These are phyloP conservation scores for Drosophila erecta DNA, from an alignment of 1,140 invertebrate genomes.

Conservation along the genomic window DNA sequence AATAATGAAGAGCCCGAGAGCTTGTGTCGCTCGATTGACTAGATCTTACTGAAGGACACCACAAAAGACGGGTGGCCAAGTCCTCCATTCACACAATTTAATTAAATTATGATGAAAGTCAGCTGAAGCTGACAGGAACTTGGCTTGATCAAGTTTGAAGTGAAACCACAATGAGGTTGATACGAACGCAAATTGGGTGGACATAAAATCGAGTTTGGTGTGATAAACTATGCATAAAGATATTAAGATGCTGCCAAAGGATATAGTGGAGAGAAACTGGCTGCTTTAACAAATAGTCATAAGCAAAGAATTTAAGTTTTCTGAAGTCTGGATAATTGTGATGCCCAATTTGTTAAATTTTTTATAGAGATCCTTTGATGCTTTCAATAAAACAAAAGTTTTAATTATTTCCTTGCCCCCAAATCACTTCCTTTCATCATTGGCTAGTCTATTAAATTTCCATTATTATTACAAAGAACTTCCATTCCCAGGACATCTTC, in stretches of 20 bases:
- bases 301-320: not conserved
- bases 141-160: slow-evolving; percentile 9
- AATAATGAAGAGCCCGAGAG: slow-evolving; percentile 41
- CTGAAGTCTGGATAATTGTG: not conserved
- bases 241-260: not conserved
- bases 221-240: not conserved
- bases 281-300: not conserved
- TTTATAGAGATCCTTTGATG: not conserved
- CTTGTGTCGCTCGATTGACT: slow-evolving; percentile 49
- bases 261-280: not conserved
- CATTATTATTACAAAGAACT: slow-evolving; percentile 28
- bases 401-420: not conserved
- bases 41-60: slow-evolving; percentile 19
- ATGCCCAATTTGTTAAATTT: not conserved
- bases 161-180: slow-evolving; percentile 17
- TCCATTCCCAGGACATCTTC: slow-evolving; percentile 9
- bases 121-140: slow-evolving; percentile 23
- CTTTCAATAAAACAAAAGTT: slow-evolving; percentile 1
- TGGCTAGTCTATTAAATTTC: slow-evolving; percentile 32
- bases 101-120: slow-evolving; percentile 64
- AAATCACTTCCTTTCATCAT: slow-evolving; percentile 24
- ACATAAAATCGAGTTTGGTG: not conserved
- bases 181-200: not conserved
- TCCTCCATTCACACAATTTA: slow-evolving; percentile 60
- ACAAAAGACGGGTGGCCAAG: slow-evolving; percentile 3